Evolutionary conservation across 2,888 invertebrate species (phyloP).

Genomic region (Octonoba sinensis): DNA sequence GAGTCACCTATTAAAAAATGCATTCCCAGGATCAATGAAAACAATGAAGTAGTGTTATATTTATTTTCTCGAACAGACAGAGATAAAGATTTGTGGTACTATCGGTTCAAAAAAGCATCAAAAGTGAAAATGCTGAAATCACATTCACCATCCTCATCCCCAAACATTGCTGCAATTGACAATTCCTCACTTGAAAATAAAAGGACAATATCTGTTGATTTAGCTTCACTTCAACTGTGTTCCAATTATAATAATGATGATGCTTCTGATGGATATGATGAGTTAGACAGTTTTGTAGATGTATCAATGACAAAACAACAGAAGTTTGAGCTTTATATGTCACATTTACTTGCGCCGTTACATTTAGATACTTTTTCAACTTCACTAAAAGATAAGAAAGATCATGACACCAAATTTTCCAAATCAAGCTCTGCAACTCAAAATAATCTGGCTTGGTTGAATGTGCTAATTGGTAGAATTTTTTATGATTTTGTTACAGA

Average conservation of each 20-base stretch:
- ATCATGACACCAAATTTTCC: background rate
- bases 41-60: constrained; percentile 71
- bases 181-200: constrained; percentile 26
- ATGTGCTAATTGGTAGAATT: constrained; percentile 82
- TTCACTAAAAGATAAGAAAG: constrained; percentile 24
- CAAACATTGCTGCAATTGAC: constrained; percentile 18
- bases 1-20: constrained; percentile 28
- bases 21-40: constrained; percentile 46
- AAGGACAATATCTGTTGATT: constrained; percentile 50
- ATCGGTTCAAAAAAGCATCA: constrained; percentile 70
- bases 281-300: constrained; percentile 32
- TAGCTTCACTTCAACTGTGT: constrained; percentile 31
- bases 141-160: constrained; percentile 47
- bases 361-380: constrained; percentile 25
- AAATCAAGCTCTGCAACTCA: constrained; percentile 12
- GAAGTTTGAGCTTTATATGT: constrained; percentile 54
- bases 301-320: constrained; percentile 39
- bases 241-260: constrained; percentile 3
- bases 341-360: constrained; percentile 27
- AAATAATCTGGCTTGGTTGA: constrained; percentile 76
- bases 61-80: constrained; percentile 85
- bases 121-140: constrained; percentile 66
- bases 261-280: constrained; percentile 29
- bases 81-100: constrained; percentile 91
- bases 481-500: constrained; percentile 87